A percentile compares a stretch with the other conserved stretches of the same genome.
Evolutionary conservation across 2,888 invertebrate species (phyloP).

Genomic region (Dendrolimus houi): DNA sequence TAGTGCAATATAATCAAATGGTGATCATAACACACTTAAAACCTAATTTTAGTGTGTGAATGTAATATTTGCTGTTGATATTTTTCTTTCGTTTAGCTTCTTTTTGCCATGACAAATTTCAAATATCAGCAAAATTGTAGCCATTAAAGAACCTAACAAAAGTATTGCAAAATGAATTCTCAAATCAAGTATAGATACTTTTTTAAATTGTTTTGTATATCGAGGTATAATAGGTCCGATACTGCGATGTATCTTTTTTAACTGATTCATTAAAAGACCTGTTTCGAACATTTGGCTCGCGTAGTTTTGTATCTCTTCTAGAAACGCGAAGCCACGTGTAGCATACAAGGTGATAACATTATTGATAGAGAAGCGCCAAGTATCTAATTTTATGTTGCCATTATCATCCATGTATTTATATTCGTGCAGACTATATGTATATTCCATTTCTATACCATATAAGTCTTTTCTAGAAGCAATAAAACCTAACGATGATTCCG

Average conservation of each 20-base stretch:
- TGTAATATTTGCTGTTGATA: background rate
- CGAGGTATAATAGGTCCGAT: conserved; percentile 4
- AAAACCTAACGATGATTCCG: conserved; percentile 25
- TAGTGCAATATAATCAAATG: too few species aligned
- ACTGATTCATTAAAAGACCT: conserved; percentile 32
- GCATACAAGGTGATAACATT: conserved; percentile 29
- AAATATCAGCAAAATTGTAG: conserved; percentile 28
- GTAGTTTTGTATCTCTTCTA: conserved; percentile 25
- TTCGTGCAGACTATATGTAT: conserved; percentile 28
- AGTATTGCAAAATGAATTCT: conserved; percentile 32
- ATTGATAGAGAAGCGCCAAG: conserved; percentile 24
- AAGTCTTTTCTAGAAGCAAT: conserved; percentile 25
- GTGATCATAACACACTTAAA: too few species aligned
- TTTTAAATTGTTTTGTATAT: conserved; percentile 15
- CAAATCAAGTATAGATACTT: conserved; percentile 24
- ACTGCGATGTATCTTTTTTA: conserved; percentile 19
- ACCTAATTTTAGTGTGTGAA: background rate
- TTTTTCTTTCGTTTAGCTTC: background rate
- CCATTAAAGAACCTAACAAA: conserved; percentile 25
- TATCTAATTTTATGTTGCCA: conserved; percentile 29
- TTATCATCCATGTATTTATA: conserved; percentile 25
- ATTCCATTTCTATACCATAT: conserved; percentile 32
- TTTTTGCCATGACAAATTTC: conserved; percentile 18
- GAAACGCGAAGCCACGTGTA: conserved; percentile 35
- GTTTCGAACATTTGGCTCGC: conserved; percentile 32